These are phyloP conservation scores for Macropus fuliginosus DNA, from an alignment of 2,797 vertebrate species.

Conservation along the genomic window DNA sequence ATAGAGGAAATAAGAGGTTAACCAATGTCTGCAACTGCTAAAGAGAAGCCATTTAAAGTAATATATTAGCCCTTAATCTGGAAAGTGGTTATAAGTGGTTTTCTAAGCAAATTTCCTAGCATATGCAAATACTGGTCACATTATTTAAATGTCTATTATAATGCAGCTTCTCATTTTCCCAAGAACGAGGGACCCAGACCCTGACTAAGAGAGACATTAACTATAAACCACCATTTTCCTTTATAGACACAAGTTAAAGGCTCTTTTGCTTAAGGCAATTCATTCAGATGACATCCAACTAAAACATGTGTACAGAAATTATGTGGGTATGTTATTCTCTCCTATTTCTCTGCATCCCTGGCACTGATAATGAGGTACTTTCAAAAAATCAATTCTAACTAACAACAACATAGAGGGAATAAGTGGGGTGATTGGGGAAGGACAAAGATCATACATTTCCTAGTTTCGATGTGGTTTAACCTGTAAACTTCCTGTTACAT, in stretches of 20 bases:
- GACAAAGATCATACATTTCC: conserved; percentile 46
- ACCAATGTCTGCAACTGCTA: conserved; percentile 31
- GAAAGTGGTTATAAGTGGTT: conserved; percentile 11
- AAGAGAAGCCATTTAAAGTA: conserved; percentile 42
- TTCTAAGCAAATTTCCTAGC: not conserved
- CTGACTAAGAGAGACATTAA: not conserved
- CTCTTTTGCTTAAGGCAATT: too few species aligned
- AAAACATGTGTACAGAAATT: not conserved
- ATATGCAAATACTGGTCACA: conserved; percentile 6
- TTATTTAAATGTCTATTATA: not conserved
- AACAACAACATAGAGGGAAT: not conserved
- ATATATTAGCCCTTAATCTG: conserved; percentile 12
- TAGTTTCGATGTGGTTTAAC: conserved; percentile 27
- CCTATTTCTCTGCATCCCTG: not conserved
- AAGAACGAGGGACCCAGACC: not conserved
- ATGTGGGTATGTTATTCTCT: not conserved
- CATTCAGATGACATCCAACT: not conserved
- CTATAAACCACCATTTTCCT: not conserved
- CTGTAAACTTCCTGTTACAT: conserved; percentile 61
- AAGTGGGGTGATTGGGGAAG: not conserved
- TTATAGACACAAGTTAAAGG: not conserved
- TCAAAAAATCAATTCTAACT: not conserved
- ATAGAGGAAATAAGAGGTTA: conserved; percentile 30
- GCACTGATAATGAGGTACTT: not conserved
- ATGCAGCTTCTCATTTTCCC: not conserved